These are phyloP conservation scores for Platycnemis pennipes DNA, from an alignment of 2,888 invertebrate genomes.

Conservation along the genomic window DNA sequence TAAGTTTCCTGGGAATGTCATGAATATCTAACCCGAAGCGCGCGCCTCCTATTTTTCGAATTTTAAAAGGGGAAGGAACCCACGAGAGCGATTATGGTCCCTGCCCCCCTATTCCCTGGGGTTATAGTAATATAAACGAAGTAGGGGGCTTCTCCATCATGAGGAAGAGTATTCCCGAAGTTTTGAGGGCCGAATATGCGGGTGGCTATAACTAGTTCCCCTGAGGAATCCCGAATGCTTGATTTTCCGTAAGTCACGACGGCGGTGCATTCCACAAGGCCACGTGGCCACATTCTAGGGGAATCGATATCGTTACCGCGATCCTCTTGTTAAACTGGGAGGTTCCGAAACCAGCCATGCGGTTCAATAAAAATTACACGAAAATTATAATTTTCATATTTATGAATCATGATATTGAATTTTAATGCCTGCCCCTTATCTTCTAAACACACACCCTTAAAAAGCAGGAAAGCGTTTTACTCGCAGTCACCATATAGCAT, in stretches of 20 bases:
- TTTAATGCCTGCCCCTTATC: not conserved
- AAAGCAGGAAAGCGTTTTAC: too few relatives aligned
- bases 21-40: conserved; percentile 64
- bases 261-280: not conserved
- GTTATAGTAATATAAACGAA: conserved; percentile 21
- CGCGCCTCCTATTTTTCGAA: conserved; percentile 59
- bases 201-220: conserved; percentile 13
- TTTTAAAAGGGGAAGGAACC: conserved; percentile 36
- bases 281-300: conserved; percentile 22
- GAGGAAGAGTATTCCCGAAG: not conserved
- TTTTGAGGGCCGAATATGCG: not conserved
- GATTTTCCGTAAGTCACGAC: conserved; percentile 26
- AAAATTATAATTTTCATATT: not conserved
- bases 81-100: conserved; percentile 59
- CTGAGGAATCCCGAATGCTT: conserved; percentile 22
- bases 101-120: not conserved
- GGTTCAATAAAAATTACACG: not conserved
- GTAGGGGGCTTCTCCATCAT: not conserved
- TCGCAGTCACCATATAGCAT: too few relatives aligned
- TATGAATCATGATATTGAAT: not conserved
- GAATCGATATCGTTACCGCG: conserved; percentile 9
- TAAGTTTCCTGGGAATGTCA: conserved; percentile 63
- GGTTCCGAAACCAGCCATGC: not conserved
- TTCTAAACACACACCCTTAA: too few relatives aligned
- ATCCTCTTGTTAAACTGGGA: not conserved